phyloP scores from a whole-genome alignment of 1,140 invertebrate genomes.

The Heterodera carotae region DNA sequence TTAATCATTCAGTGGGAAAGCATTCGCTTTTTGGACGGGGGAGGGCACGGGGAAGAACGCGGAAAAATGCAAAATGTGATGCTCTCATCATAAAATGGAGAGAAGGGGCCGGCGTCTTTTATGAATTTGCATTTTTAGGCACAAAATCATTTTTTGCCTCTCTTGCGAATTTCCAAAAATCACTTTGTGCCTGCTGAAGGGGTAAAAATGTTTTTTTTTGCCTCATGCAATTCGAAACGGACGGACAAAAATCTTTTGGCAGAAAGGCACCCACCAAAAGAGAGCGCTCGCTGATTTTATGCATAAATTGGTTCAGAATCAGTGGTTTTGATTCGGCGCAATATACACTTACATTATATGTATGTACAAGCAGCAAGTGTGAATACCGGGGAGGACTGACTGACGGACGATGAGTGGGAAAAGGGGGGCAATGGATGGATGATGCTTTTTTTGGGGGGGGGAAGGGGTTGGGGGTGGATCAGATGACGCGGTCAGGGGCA shows the following conservation, averaged over 20 bases:
- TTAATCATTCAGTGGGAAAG: not conserved
- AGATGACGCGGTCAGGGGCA: not conserved
- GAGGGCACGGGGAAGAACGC: no score
- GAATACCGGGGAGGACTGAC: not conserved
- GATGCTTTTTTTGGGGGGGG: not conserved
- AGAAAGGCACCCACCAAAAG: not conserved
- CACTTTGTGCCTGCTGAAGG: no score
- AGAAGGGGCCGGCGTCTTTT: no score
- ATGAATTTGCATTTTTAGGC: not conserved
- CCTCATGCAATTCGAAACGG: no score
- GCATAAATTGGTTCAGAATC: constrained; percentile 2
- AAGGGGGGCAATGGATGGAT: not conserved
- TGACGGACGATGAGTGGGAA: no score
- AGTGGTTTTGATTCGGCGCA: not conserved
- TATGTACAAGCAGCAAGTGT: not conserved
- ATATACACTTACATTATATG: no score
- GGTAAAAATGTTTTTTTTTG: not conserved
- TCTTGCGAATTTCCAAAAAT: not conserved
- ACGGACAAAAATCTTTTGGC: not conserved
- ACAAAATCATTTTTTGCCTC: not conserved
- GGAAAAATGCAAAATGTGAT: no score
- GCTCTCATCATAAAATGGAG: not conserved
- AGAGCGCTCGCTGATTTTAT: not conserved
- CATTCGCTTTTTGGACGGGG: not conserved
- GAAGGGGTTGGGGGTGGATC: not conserved